phyloP scores from a whole-genome alignment of 2,888 invertebrate species.

The Platypus cylindrus region DNA sequence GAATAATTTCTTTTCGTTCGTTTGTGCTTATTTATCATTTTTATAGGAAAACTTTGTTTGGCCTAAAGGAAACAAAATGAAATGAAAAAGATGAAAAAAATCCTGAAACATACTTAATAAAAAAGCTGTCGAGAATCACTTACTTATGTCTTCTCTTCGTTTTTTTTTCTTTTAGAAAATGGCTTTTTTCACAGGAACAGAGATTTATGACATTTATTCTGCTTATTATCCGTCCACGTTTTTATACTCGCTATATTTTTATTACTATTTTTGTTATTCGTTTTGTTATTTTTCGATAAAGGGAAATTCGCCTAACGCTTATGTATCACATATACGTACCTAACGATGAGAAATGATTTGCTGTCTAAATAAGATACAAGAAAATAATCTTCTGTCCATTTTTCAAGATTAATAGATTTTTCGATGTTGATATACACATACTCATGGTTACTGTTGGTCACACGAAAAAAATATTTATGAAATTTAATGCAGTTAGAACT shows the following conservation, averaged over 20 bases:
- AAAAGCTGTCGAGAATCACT: constrained; percentile 17
- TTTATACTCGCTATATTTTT: no score
- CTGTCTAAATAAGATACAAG: constrained; percentile 14
- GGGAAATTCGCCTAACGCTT: constrained; percentile 7
- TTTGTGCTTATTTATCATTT: constrained; percentile 9
- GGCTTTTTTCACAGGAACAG: constrained; percentile 14
- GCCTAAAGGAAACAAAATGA: constrained; percentile 3
- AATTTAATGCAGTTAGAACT: no score
- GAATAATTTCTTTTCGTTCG: no score
- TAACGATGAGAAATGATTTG: constrained; percentile 11
- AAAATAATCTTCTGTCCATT: constrained; percentile 14
- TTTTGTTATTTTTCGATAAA: constrained; percentile 8
- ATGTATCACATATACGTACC: no score
- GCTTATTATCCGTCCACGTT: constrained; percentile 15
- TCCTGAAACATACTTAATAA: constrained; percentile 10
- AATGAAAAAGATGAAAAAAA: constrained; percentile 5
- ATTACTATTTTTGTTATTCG: constrained; percentile 13
- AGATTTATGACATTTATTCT: constrained; percentile 17
- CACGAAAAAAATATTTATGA: no score
- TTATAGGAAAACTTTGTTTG: constrained; percentile 6
- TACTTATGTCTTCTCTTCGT: constrained; percentile 14
- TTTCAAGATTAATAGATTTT: constrained; percentile 15
- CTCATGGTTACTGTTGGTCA: no score
- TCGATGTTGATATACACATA: no score
- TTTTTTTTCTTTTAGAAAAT: constrained; percentile 9